These are phyloP conservation scores for Lymantria monacha DNA, from an alignment of 2,888 invertebrate genomes.

Conservation along the genomic window DNA sequence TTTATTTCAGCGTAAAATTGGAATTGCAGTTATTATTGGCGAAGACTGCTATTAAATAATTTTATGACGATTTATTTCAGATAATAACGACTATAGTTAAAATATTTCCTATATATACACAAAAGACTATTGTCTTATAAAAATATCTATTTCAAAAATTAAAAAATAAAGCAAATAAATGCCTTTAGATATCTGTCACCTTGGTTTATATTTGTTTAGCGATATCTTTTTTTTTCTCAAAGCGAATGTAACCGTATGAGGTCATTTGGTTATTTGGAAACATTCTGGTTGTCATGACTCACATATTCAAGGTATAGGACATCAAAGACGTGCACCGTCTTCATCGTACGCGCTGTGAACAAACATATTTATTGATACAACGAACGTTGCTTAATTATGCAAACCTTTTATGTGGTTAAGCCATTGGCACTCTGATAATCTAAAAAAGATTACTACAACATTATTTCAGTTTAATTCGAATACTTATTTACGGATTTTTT, in stretches of 20 bases:
- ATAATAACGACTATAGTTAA: too few species aligned
- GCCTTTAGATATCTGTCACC: neutral
- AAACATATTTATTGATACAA: conserved; percentile 39
- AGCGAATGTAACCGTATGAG: conserved; percentile 52
- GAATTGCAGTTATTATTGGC: too few species aligned
- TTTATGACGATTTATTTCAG: too few species aligned
- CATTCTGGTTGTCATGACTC: conserved; percentile 43
- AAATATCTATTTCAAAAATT: too few species aligned
- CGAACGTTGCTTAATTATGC: conserved; percentile 35
- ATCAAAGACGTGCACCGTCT: conserved; percentile 36
- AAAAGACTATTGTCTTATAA: too few species aligned
- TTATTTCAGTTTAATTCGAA: neutral
- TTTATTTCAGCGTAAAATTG: too few species aligned
- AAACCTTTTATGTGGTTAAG: conserved; percentile 18
- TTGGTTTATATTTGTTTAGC: conserved; percentile 33
- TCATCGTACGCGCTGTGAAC: conserved; percentile 14
- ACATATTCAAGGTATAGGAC: conserved; percentile 42
- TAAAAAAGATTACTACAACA: conserved; percentile 4
- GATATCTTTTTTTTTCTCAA: conserved; percentile 44
- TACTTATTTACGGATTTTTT: neutral
- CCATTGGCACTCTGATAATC: conserved; percentile 11
- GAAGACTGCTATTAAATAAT: too few species aligned
- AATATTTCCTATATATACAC: too few species aligned
- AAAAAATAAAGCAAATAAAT: neutral
- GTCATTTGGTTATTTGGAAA: conserved; percentile 55